phyloP scores from a whole-genome alignment of 2,888 invertebrate genomes.

The Mimumesa dahlbomi region DNA sequence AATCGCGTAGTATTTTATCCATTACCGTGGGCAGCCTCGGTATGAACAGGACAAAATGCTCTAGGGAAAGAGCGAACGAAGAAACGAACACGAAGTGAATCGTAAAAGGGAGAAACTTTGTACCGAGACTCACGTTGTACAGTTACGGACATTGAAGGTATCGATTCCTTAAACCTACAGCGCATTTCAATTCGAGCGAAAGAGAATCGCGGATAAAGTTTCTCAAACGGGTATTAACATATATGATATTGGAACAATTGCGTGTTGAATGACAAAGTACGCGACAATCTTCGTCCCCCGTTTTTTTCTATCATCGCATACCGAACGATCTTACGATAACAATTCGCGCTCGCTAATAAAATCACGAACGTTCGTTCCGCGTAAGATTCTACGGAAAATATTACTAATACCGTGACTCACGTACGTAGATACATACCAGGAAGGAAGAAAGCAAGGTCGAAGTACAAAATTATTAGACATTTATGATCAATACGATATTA shows the following conservation, averaged over 20 bases:
- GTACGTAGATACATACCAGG: not conserved
- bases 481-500: not conserved
- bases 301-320: too few relatives aligned
- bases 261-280: not conserved
- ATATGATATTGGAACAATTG: not conserved
- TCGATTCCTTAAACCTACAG: not conserved
- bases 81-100: not conserved
- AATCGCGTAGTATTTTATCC: too few relatives aligned
- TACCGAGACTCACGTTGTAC: too few relatives aligned
- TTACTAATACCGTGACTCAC: constrained; percentile 9
- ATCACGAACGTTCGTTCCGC: not conserved
- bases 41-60: not conserved
- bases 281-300: too few relatives aligned
- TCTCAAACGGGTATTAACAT: not conserved
- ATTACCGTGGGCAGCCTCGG: too few relatives aligned
- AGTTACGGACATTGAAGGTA: too few relatives aligned
- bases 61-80: too few relatives aligned
- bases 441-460: not conserved
- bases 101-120: not conserved
- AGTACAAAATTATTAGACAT: constrained; percentile 1
- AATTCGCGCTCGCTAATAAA: too few relatives aligned
- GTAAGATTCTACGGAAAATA: constrained; percentile 10
- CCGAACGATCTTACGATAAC: too few relatives aligned
- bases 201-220: not conserved
- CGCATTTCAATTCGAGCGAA: not conserved